phyloP scores from a whole-genome alignment of 2,797 vertebrate genomes.

The Discoglossus pictus region DNA sequence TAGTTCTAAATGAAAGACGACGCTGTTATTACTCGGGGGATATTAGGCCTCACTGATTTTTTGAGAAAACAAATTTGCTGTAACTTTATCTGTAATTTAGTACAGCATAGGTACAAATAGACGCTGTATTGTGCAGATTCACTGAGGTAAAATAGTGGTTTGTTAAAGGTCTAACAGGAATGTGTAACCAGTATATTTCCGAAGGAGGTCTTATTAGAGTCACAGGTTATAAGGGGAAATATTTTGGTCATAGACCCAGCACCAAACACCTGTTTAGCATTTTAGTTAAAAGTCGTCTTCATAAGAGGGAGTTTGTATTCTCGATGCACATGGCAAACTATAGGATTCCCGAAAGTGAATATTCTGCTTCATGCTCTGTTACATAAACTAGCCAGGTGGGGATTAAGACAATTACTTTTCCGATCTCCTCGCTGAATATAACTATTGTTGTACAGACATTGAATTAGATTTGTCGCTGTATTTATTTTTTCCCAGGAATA shows the following conservation, averaged over 20 bases:
- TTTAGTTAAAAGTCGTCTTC: constrained; percentile 74
- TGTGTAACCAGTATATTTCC: constrained; percentile 86
- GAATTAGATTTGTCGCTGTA: neutral
- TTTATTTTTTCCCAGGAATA: neutral
- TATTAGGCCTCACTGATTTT: constrained; percentile 90
- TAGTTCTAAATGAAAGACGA: constrained; percentile 80
- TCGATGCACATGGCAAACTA: constrained; percentile 42
- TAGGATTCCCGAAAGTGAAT: constrained; percentile 34
- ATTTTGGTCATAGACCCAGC: constrained; percentile 79
- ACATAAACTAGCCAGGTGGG: neutral
- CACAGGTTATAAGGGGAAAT: constrained; percentile 79
- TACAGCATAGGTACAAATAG: constrained; percentile 90
- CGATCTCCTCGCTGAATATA: neutral
- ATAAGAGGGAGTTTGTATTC: constrained; percentile 51
- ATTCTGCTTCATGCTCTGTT: constrained; percentile 8
- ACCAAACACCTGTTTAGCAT: constrained; percentile 85
- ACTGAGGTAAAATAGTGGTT: constrained; percentile 71
- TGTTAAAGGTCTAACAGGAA: constrained; percentile 75
- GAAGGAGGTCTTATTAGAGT: constrained; percentile 82
- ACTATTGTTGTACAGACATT: constrained; percentile 9
- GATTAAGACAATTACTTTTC: neutral
- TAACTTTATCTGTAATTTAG: constrained; percentile 99
- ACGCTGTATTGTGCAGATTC: constrained; percentile 81
- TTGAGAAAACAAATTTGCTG: constrained; percentile 99
- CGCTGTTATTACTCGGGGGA: constrained; percentile 88